Evolutionary conservation across 2,113 vertebrate species (phyloP), one percentile per base, ranked within the genome.

Genomic region (Spermophilus dauricus): DNA sequence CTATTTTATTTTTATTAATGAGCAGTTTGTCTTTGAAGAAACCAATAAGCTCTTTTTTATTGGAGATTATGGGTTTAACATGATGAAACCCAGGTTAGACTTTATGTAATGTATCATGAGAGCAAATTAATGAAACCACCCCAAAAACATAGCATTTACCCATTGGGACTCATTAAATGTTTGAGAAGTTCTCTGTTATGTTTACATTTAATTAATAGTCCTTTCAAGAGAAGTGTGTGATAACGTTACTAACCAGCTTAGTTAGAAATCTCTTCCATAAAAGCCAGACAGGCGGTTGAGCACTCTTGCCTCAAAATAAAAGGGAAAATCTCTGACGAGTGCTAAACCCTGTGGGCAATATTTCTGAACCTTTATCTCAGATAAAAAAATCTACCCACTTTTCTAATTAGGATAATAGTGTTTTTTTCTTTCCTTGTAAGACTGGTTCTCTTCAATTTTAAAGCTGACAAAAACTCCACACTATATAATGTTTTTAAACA

Each of bases 221-320:
- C 45, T 96, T 91, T 85, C 67, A 95, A 98, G 94, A 97, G 86
- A 86, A 95, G 22, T 84, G 16, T 97, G 69, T 97, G 76, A 93
- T 86, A 77, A 8, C 17, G 0, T 69, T 93, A 8, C 94, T 97
- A 96, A 34, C 86, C 69, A 95, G 39, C 65, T 69, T 85, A n/a
- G 30, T 87, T 72, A 8, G 85, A 84, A 95, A 26, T 69, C 93
- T 96, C 86, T 51, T 91, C 53, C 39, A 78, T 94, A 72, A 94
- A 96, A 93, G 17, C 9, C 45, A 9, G 94, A 77, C 37, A 83
- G 42, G 65, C 0, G 1, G 14, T 93, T 2, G 2, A 97, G 18
- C 32, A 67, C 89, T 91, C 39, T 73, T 78, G 34, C 17, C 67
- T 58, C 26, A 32, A 42, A 82, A 48, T 90, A 65, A 94, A 13